Evolutionary conservation across 2,888 invertebrate genomes (phyloP).

Genomic region (Leptopilina syphax): DNA sequence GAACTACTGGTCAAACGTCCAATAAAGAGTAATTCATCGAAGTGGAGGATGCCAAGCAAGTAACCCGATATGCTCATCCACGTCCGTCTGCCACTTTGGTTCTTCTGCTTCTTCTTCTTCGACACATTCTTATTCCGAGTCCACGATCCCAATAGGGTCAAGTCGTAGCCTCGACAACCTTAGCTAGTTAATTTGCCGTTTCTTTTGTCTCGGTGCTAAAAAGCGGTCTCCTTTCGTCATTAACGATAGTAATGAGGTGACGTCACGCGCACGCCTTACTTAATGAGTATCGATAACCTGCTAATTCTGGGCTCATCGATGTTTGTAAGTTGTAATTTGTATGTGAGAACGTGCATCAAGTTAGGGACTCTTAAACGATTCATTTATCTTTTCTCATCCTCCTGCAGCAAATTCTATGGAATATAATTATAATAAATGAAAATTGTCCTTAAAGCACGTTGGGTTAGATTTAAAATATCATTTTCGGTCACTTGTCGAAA

Average conservation of each 20-base stretch:
- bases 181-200: conserved; percentile 67
- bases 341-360: not conserved
- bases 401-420: no score
- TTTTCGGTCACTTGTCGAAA: no score
- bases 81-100: conserved; percentile 59
- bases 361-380: not conserved
- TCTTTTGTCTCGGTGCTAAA: conserved; percentile 63
- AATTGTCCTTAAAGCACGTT: no score
- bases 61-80: conserved; percentile 68
- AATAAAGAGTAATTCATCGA: conserved; percentile 69
- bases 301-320: conserved; percentile 15
- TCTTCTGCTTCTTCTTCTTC: conserved; percentile 56
- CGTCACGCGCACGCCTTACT: conserved; percentile 45
- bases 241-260: conserved; percentile 58
- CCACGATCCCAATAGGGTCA: conserved; percentile 69
- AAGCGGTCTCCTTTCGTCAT: conserved; percentile 57
- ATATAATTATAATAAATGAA: no score
- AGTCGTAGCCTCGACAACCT: conserved; percentile 59
- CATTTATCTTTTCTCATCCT: not conserved
- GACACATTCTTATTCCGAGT: conserved; percentile 58
- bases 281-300: conserved; percentile 33
- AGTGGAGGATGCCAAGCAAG: conserved; percentile 72
- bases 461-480: no score
- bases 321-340: conserved; percentile 8
- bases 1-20: conserved; percentile 67